A percentile compares a stretch with the other conserved stretches of the same genome.
Evolutionary conservation across 2,797 vertebrate genomes (phyloP).

Genomic region (Ambastaia sidthimunki): DNA sequence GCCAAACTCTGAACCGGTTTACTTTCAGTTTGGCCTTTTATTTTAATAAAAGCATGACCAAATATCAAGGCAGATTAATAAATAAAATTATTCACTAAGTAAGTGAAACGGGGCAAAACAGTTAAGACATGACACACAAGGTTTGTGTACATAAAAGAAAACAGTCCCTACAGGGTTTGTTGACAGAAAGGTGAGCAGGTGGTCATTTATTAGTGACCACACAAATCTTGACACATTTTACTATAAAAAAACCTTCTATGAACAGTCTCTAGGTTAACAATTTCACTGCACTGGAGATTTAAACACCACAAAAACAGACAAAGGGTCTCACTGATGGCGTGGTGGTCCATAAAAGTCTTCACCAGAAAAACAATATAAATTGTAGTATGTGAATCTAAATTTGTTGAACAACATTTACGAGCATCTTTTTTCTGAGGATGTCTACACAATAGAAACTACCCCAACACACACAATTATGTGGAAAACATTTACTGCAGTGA

Average conservation of each 20-base stretch:
- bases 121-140: background rate
- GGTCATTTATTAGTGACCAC: background rate
- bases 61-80: conserved; percentile 10
- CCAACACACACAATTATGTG: background rate
- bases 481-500: background rate
- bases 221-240: conserved; percentile 8
- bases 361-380: background rate
- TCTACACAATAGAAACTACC: too few species aligned
- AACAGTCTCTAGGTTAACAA: background rate
- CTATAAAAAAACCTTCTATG: background rate
- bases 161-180: background rate
- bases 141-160: conserved; percentile 24
- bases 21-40: background rate
- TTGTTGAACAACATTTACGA: background rate
- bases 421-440: background rate
- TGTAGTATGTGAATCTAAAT: background rate
- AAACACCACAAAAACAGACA: background rate
- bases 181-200: conserved; percentile 20
- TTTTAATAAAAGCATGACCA: background rate
- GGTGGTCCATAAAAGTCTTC: background rate
- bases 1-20: conserved; percentile 6
- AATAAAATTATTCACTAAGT: background rate
- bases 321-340: background rate
- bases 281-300: background rate
- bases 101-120: background rate